phyloP scores from a whole-genome alignment of 1,140 invertebrate species.

The Parapsyche elsis region DNA sequence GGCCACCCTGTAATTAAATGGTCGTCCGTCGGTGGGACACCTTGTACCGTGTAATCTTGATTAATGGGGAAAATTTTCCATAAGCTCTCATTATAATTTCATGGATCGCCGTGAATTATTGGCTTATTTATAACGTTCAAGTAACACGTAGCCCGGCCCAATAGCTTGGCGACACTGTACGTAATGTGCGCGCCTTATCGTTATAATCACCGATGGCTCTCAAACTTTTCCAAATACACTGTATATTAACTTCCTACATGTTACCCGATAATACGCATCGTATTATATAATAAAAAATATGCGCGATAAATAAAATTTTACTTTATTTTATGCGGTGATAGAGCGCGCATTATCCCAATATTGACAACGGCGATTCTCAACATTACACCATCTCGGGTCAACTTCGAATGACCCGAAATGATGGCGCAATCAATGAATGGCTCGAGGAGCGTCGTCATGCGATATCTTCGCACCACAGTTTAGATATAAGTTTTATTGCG shows the following conservation, averaged over 20 bases:
- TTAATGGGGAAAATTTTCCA: slow-evolving; percentile 44
- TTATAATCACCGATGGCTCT: slow-evolving; percentile 18
- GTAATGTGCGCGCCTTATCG: slow-evolving; percentile 38
- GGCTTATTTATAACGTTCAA: slow-evolving; percentile 43
- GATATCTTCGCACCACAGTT: background rate
- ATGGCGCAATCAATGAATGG: background rate
- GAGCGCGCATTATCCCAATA: slow-evolving; percentile 9
- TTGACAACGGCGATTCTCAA: slow-evolving; percentile 27
- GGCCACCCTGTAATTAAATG: slow-evolving; percentile 43
- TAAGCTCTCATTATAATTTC: slow-evolving; percentile 48
- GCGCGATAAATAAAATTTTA: no score
- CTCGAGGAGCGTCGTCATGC: background rate
- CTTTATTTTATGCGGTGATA: no score
- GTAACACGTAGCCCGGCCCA: slow-evolving; percentile 32
- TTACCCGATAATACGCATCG: no score
- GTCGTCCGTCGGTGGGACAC: slow-evolving; percentile 36
- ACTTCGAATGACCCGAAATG: slow-evolving; percentile 1
- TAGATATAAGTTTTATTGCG: background rate
- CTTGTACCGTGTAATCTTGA: slow-evolving; percentile 44
- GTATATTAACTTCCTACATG: no score
- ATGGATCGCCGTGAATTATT: slow-evolving; percentile 47
- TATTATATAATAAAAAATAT: no score
- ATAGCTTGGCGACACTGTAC: slow-evolving; percentile 27
- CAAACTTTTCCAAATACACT: background rate
- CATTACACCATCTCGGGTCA: slow-evolving; percentile 26